Base-by-base conservation (phyloP, 2,113 vertebrate genomes). In the Bubalus kerabau region DNA sequence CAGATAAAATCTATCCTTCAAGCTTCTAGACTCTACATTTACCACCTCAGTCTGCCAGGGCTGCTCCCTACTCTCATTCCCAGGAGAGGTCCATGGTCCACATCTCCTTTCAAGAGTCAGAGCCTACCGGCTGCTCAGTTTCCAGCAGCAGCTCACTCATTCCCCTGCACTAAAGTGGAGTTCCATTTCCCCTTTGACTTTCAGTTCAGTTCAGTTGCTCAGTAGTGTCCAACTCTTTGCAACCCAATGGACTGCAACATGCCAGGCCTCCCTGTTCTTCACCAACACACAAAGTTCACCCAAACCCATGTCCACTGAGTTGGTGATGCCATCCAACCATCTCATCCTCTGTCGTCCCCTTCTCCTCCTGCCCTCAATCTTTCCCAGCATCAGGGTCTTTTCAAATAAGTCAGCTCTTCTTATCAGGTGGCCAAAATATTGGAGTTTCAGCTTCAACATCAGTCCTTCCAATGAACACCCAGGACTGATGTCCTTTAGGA, bases 31-130 rank as follows among this genome's bases (percentile, higher is more conserved):
- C 8, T 46, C 13, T 36, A 2, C n/a, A 10, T 12, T 90, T 28
- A 13, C 24, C 10, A 3, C 23, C 46, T 46, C 14, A 87, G 8
- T 13, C 30, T 43, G 11, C 17, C 24, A 32, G 0, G 12, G 14
- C 4, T 36, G 2, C 4, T 24, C 7, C 2, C 3, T 4, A 48
- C 28, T 17, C 1, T 11, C 15, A 54, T 13, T 1, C 23, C 11
- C 7, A 14, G 13, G 16, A 85, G 7, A 64, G 3, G 1, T 3
- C 4, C 26, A 9, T 1, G 3, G 3, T 11, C 4, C 56, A 6
- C 0, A 32, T 5, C 2, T 71, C 19, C 28, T 81, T 71, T 19
- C 26, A 54, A 81, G 3, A 6, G 12, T 56, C 26, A 23, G 43
- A 48, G 43, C 2, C 2, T 59, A 11, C n/a, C 46, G 19, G 7